Percentiles rank a stretch among this genome's conserved stretches.
phyloP scores from a whole-genome alignment of 2,888 invertebrate genomes.

The Magallana nippona region DNA sequence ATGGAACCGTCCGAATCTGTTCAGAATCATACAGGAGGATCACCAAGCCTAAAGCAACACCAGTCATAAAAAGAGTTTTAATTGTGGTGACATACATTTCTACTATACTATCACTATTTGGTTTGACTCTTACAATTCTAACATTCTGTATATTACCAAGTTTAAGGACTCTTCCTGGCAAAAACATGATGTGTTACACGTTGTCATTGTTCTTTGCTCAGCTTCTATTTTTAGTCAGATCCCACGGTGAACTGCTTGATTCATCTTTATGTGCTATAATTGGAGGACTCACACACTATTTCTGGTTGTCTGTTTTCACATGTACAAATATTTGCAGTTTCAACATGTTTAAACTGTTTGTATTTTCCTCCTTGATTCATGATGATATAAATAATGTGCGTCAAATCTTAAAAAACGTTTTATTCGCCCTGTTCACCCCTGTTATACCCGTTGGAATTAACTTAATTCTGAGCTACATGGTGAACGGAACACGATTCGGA shows the following conservation, averaged over 20 bases:
- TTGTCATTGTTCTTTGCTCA: background rate
- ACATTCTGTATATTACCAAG: background rate
- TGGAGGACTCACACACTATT: background rate
- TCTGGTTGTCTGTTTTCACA: background rate
- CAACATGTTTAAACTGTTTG: slow-evolving; percentile 1
- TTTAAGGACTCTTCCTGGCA: background rate
- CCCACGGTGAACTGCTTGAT: too few species aligned
- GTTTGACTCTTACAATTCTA: background rate
- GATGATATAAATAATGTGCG: too few species aligned
- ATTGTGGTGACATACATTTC: background rate
- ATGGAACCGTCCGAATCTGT: background rate
- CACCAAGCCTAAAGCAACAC: background rate
- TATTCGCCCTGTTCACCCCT: too few species aligned
- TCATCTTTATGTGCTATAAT: background rate
- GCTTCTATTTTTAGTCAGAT: background rate
- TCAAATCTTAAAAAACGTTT: too few species aligned
- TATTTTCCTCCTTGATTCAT: background rate
- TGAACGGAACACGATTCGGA: background rate
- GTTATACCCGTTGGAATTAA: background rate
- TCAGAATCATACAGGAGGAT: background rate
- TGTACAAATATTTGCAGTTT: slow-evolving; percentile 13
- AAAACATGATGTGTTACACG: background rate
- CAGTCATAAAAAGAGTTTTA: background rate
- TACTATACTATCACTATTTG: background rate
- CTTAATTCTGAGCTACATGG: background rate